A percentile compares a stretch with the other conserved stretches of the same genome.
phyloP scores from a whole-genome alignment of 2,888 invertebrate species.

The Saturnia pavonia region DNA sequence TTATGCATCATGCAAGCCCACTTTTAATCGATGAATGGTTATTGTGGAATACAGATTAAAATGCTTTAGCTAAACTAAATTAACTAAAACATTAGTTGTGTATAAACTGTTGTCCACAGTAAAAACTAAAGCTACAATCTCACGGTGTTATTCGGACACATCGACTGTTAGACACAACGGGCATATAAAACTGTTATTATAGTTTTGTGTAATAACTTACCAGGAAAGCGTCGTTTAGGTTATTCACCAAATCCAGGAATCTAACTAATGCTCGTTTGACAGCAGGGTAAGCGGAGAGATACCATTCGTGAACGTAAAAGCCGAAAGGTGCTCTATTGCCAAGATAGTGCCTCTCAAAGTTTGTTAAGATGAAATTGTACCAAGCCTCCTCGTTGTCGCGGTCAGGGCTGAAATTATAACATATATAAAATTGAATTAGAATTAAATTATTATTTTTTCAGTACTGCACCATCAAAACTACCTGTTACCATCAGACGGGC shows the following conservation, averaged over 20 bases:
- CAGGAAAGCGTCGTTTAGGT: constrained; percentile 81
- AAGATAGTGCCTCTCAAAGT: constrained; percentile 85
- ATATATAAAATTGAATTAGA: background rate
- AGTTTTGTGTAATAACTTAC: constrained; percentile 45
- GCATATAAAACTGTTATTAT: background rate
- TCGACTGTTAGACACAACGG: background rate
- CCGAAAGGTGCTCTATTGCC: constrained; percentile 86
- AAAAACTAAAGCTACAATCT: background rate
- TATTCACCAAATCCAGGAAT: constrained; percentile 80
- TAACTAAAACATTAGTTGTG: too few relatives aligned
- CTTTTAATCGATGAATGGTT: too few relatives aligned
- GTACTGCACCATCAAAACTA: too few relatives aligned
- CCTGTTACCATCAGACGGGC: too few relatives aligned
- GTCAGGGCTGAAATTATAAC: constrained; percentile 45
- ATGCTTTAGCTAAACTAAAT: too few relatives aligned
- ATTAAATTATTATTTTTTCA: too few relatives aligned
- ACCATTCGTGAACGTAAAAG: constrained; percentile 86
- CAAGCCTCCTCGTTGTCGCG: constrained; percentile 68
- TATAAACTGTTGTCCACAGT: too few relatives aligned
- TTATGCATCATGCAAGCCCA: too few relatives aligned
- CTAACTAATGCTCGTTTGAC: constrained; percentile 74
- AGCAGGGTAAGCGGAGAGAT: constrained; percentile 62
- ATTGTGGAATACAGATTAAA: too few relatives aligned
- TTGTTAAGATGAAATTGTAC: constrained; percentile 80
- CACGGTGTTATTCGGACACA: background rate